Evolutionary conservation across 2,888 invertebrate species (phyloP).

Genomic region (Hirtodrosophila histrioides): DNA sequence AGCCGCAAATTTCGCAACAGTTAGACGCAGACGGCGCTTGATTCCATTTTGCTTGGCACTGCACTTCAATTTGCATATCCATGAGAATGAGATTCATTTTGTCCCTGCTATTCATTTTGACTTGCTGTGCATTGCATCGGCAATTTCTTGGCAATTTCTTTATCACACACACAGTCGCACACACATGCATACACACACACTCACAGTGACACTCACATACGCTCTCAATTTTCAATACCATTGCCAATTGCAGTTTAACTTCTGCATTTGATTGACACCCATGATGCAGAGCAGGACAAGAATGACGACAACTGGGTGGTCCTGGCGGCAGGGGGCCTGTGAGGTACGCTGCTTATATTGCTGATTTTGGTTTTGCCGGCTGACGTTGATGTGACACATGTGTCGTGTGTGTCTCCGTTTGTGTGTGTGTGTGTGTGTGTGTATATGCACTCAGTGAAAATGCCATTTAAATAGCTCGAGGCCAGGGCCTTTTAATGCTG

Average conservation of each 20-base stretch:
- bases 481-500: slow-evolving; percentile 40
- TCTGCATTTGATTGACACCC: slow-evolving; percentile 61
- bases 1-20: slow-evolving; percentile 45
- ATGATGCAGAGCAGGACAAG: slow-evolving; percentile 21
- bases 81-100: slow-evolving; percentile 41
- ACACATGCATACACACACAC: slow-evolving; percentile 4
- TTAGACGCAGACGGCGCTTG: slow-evolving; percentile 47
- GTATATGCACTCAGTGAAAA: slow-evolving; percentile 22
- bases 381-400: slow-evolving; percentile 47
- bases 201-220: not conserved
- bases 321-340: not conserved
- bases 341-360: slow-evolving; percentile 30
- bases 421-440: slow-evolving; percentile 2
- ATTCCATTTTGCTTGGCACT: slow-evolving; percentile 34
- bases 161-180: slow-evolving; percentile 14
- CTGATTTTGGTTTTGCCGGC: slow-evolving; percentile 48
- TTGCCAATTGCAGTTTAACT: slow-evolving; percentile 55
- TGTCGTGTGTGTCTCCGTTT: slow-evolving; percentile 6
- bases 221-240: slow-evolving; percentile 39
- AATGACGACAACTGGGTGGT: slow-evolving; percentile 18
- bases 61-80: slow-evolving; percentile 65
- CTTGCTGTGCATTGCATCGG: slow-evolving; percentile 15
- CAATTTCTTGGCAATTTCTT: slow-evolving; percentile 64
- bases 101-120: slow-evolving; percentile 47
- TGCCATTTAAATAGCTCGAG: slow-evolving; percentile 45